Evolutionary conservation across 2,888 invertebrate species (phyloP), one percentile per base, ranked within the genome.

Genomic region (Bembecia ichneumoniformis): DNA sequence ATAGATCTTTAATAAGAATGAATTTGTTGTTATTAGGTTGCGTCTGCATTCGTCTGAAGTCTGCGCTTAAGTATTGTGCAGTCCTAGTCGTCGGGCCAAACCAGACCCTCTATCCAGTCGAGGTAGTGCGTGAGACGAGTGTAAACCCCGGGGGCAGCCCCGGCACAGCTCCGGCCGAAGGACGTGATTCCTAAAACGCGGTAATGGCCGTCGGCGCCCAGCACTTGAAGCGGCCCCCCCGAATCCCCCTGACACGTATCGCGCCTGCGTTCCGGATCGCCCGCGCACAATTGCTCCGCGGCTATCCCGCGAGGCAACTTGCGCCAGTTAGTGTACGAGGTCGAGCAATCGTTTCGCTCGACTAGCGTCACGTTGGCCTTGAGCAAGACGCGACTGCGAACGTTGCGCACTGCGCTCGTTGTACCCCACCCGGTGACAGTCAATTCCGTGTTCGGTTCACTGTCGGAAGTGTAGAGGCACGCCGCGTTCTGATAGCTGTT

Each of bases 181-280:
- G 88, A 87, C 56, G 86, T 87, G 52, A 88, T 66, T 11, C 87
- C 88, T 3, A 87, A 66, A 16, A 88, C 52, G 1, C 73, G 66
- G 62, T 74, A 80, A 53, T 64, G 56, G 3, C 63, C 58, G 34
- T 77, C 80, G 4, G 58, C 59, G 20, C 59, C 52, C 40, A 56
- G 28, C 16, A 51, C 57, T 55, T 82, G 80, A 7, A 88, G 61
- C 0, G 88, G 88, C 0, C 88, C 88, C 17, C 88, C 88, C 0
- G 87, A 86, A 56, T 87, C 87, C 2, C 87, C 87, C 75, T 82
- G 79, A 54, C 84, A 84, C 3, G 83, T 74, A 56, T 87, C 87
- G 11, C 57, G 60, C 2, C 68, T 55, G 3, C 80, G 81, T n/a
- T 60, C 55, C 1, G 74, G 72, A 58, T 83, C 83, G 7, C 81